Conservation (phyloP, 2,113 vertebrate species). For the Chaenogobius annularis region DNA sequence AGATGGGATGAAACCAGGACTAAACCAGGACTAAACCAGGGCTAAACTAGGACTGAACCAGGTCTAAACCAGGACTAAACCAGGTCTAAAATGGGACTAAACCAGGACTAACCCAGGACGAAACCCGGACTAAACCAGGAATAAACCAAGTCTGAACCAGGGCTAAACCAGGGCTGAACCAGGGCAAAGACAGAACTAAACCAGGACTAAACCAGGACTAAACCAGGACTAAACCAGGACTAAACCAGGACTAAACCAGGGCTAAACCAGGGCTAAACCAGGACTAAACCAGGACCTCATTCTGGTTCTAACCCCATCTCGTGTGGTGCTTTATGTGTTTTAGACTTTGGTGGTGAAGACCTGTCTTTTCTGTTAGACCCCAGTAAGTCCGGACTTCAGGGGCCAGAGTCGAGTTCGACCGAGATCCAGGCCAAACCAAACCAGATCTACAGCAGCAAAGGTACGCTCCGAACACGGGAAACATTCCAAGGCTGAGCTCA, state of each 20-base stretch:
- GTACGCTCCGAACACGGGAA: conserved; percentile 23
- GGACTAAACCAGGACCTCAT: not conserved
- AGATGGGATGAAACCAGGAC: no score
- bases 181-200: not conserved
- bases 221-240: not conserved
- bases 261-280: not conserved
- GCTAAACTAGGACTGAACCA: no score
- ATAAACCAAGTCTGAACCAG: no score
- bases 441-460: conserved; percentile 62
- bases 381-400: conserved; percentile 68
- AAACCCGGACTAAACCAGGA: no score
- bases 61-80: no score
- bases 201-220: not conserved
- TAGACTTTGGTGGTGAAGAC: conserved; percentile 81
- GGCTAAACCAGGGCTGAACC: no score
- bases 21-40: no score
- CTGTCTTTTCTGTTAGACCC: conserved; percentile 81
- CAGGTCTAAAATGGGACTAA: no score
- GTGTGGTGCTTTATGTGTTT: conserved; percentile 45
- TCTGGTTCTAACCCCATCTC: not conserved
- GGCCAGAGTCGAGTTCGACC: conserved; percentile 50
- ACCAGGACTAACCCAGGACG: no score
- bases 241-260: not conserved
- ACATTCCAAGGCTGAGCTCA: no score
- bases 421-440: conserved; percentile 61